Evolutionary conservation across 2,888 invertebrate genomes (phyloP).

Genomic region (Belgica antarctica): DNA sequence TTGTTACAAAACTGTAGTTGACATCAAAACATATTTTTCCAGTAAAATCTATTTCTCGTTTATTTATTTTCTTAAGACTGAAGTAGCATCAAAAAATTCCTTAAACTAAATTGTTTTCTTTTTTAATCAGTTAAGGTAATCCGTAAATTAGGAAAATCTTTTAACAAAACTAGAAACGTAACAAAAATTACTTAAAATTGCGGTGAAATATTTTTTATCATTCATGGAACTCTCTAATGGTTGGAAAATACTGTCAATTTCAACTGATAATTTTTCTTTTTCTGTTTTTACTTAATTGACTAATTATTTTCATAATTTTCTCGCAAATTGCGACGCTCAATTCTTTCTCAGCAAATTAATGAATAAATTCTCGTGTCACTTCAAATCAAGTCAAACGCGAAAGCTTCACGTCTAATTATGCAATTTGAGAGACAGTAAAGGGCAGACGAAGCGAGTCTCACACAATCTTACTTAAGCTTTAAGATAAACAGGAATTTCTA

Average conservation of each 20-base stretch:
- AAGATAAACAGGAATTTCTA: no score
- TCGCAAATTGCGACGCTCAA: not conserved
- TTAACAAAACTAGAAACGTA: not conserved
- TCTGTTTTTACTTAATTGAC: slow-evolving; percentile 10
- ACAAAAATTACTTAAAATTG: slow-evolving; percentile 7
- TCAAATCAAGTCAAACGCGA: not conserved
- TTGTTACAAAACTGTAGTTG: no score
- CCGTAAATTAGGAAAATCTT: not conserved
- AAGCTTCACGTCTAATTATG: not conserved
- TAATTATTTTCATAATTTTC: slow-evolving; percentile 2
- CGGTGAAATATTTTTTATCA: not conserved
- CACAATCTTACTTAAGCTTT: not conserved
- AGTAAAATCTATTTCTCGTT: no score
- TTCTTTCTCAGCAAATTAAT: not conserved
- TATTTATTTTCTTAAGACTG: no score
- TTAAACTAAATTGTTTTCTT: no score
- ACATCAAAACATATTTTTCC: no score
- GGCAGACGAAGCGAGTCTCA: not conserved
- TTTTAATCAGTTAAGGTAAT: no score
- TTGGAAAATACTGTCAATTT: slow-evolving; percentile 2
- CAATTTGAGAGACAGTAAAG: not conserved
- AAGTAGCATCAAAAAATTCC: no score
- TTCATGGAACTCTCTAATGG: no score
- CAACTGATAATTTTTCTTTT: not conserved
- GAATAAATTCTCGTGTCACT: not conserved